Evolutionary conservation across 2,113 vertebrate genomes (phyloP).

Genomic region (Sporophila hypoxantha): DNA sequence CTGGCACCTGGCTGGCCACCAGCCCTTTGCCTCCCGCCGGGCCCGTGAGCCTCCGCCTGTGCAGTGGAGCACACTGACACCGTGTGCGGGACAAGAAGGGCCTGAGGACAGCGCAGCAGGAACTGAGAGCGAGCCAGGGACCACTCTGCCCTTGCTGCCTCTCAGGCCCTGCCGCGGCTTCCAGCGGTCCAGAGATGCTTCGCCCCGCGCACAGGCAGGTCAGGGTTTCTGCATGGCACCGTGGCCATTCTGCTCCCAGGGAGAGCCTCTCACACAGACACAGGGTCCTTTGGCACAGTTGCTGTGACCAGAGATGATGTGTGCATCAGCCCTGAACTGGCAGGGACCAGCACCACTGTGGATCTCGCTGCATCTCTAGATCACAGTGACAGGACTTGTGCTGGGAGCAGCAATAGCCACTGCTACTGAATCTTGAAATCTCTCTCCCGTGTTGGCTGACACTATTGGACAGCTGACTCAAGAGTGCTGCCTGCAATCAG

Average conservation of each 20-base stretch:
- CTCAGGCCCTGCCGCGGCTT: not conserved
- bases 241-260: too few relatives aligned
- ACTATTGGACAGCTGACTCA: accelerated
- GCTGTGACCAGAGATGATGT: too few relatives aligned
- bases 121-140: not conserved
- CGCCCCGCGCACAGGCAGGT: too few relatives aligned
- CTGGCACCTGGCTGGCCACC: not conserved
- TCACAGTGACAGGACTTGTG: too few relatives aligned
- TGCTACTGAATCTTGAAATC: not conserved
- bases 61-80: not conserved
- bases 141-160: not conserved
- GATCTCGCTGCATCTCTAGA: too few relatives aligned
- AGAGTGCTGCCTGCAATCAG: not conserved
- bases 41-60: not conserved
- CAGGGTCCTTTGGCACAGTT: too few relatives aligned
- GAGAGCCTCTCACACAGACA: too few relatives aligned
- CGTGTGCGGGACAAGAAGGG: not conserved
- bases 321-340: too few relatives aligned
- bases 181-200: not conserved
- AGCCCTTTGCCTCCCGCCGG: not conserved
- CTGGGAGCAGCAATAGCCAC: too few relatives aligned
- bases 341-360: too few relatives aligned
- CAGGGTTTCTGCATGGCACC: too few relatives aligned
- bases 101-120: not conserved
- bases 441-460: accelerated